Evolutionary conservation across 2,888 invertebrate species (phyloP).

Genomic region (Scaptomyza caliginosa): DNA sequence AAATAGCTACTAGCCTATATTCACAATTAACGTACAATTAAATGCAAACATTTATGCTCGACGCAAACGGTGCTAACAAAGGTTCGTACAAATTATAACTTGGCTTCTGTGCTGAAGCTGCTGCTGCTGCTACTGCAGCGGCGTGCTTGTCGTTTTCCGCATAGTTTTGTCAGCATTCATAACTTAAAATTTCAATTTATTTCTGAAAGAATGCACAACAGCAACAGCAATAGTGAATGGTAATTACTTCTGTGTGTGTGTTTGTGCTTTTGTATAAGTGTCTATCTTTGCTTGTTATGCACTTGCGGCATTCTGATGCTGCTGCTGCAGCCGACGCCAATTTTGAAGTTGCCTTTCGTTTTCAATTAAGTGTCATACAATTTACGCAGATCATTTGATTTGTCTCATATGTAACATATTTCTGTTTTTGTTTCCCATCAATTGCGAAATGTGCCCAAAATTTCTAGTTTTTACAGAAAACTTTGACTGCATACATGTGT

Average conservation of each 20-base stretch:
- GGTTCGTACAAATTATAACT: slow-evolving; percentile 35
- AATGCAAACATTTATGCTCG: slow-evolving; percentile 19
- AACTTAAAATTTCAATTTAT: slow-evolving; percentile 5
- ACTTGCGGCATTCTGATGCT: slow-evolving; percentile 25
- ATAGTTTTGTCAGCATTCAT: slow-evolving; percentile 6
- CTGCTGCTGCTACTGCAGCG: no score
- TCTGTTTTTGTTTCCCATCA: slow-evolving; percentile 43
- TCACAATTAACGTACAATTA: slow-evolving; percentile 12
- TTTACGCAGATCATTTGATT: slow-evolving; percentile 40
- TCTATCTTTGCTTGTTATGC: slow-evolving; percentile 2
- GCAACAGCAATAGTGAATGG: slow-evolving; percentile 6
- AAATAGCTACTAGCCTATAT: slow-evolving; percentile 28
- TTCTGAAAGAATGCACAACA: slow-evolving; percentile 27
- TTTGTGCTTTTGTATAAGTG: background rate
- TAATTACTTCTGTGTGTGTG: slow-evolving; percentile 22
- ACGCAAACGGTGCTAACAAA: slow-evolving; percentile 21
- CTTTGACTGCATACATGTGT: slow-evolving; percentile 14
- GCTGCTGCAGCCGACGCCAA: slow-evolving; percentile 12
- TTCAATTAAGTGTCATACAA: slow-evolving; percentile 39
- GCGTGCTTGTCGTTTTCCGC: background rate
- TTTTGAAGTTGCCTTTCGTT: slow-evolving; percentile 21
- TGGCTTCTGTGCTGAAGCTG: slow-evolving; percentile 10
- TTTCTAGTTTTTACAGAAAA: slow-evolving; percentile 16
- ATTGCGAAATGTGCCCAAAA: slow-evolving; percentile 39
- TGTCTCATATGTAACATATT: slow-evolving; percentile 10